A percentile compares a stretch with the other conserved stretches of the same genome.
Evolutionary conservation across 1,140 invertebrate species (phyloP).

Genomic region (Zaprionus africanus): DNA sequence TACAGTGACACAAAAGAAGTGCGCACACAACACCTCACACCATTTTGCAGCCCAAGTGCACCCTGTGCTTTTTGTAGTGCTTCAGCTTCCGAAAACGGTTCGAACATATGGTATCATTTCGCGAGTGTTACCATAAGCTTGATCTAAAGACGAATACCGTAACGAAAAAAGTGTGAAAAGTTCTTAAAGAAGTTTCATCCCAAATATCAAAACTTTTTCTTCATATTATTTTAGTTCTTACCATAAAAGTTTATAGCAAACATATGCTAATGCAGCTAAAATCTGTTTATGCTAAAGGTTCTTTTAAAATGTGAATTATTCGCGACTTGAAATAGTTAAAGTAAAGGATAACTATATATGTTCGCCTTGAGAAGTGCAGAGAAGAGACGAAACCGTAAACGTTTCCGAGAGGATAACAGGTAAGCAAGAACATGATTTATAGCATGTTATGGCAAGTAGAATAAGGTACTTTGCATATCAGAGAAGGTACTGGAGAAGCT

Average conservation of each 20-base stretch:
- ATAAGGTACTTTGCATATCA: not conserved
- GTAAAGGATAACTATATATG: constrained; percentile 2
- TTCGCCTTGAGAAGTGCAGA: not conserved
- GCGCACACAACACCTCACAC: not conserved
- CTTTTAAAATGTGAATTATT: constrained; percentile 42
- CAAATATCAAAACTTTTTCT: not conserved
- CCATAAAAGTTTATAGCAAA: not conserved
- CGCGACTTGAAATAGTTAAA: not conserved
- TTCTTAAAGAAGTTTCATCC: not conserved
- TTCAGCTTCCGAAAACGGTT: constrained; percentile 1
- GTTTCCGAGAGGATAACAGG: constrained; percentile 19
- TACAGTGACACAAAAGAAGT: constrained; percentile 11
- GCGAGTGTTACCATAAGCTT: not conserved
- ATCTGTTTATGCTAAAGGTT: not conserved
- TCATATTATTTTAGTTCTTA: not conserved
- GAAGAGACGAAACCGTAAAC: not conserved
- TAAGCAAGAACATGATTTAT: not conserved
- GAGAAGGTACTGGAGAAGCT: not conserved
- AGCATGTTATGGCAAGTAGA: not conserved
- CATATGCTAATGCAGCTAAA: constrained; percentile 1
- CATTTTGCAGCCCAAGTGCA: not conserved
- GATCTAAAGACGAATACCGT: not conserved
- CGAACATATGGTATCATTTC: constrained; percentile 19
- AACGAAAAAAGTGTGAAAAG: not conserved
- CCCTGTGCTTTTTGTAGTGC: not conserved